phyloP scores from a whole-genome alignment of 30 jellyfish, hydroid and myxozoan species.

The Aurelia sp. region DNA sequence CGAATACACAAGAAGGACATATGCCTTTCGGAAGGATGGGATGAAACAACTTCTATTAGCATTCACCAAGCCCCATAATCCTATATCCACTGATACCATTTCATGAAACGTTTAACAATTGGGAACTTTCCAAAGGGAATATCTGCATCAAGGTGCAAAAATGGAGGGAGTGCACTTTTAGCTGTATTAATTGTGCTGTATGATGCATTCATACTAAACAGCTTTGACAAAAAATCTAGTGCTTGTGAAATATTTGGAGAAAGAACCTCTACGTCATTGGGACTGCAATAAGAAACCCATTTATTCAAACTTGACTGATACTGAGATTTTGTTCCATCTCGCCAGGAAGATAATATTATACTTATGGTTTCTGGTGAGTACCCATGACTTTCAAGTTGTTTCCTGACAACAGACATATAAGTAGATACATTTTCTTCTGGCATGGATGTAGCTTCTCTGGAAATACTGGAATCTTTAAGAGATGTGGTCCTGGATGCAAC shows the following conservation, averaged over 20 bases:
- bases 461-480: neutral
- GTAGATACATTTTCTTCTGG: neutral
- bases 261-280: neutral
- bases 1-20: slow-evolving; percentile 14
- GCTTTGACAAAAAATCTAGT: slow-evolving; percentile 1
- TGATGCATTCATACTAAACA: neutral
- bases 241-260: neutral
- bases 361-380: neutral
- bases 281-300: neutral
- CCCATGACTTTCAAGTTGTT: neutral
- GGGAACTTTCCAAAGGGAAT: slow-evolving; percentile 22
- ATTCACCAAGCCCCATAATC: slow-evolving; percentile 36
- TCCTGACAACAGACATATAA: slow-evolving; percentile 19
- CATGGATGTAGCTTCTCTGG: slow-evolving; percentile 23
- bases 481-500: slow-evolving; percentile 3
- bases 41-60: slow-evolving; percentile 31
- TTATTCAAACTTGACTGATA: neutral
- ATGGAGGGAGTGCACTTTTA: neutral
- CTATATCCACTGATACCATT: too few species aligned
- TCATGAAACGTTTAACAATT: neutral
- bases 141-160: neutral
- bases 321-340: slow-evolving; percentile 4
- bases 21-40: slow-evolving; percentile 12
- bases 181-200: slow-evolving; percentile 4
- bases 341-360: slow-evolving; percentile 20